Percentiles rank a stretch among this genome's conserved stretches.
Conservation (phyloP, 2,888 invertebrate genomes). For the Nephrotoma flavescens region DNA sequence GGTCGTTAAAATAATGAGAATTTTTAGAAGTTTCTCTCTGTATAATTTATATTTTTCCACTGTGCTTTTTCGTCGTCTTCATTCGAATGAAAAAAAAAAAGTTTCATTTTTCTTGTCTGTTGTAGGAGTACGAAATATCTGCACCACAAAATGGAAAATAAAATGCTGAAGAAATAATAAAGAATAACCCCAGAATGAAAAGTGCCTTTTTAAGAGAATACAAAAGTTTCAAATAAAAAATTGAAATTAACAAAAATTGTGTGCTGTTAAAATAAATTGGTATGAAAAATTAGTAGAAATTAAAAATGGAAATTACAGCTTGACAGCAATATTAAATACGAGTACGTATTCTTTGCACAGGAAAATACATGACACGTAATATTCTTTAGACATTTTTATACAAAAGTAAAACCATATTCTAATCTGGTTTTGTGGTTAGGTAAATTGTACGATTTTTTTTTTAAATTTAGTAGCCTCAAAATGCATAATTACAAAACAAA, state of each 20-base stretch:
- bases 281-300: background rate
- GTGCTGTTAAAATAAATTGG: background rate
- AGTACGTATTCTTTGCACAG: background rate
- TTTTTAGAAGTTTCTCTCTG: background rate
- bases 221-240: background rate
- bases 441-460: no score
- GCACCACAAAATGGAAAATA: background rate
- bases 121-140: background rate
- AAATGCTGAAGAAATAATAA: background rate
- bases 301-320: background rate
- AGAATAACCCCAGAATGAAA: background rate
- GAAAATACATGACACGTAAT: no score
- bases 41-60: background rate
- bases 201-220: background rate
- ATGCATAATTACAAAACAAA: no score
- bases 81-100: background rate
- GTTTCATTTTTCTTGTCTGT: background rate
- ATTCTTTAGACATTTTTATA: no score
- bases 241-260: background rate
- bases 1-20: background rate
- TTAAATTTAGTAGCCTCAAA: no score
- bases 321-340: background rate
- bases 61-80: background rate
- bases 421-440: no score
- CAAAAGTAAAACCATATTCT: no score